phyloP scores from a whole-genome alignment of 2,888 invertebrate species.

The Cantharis rufa region DNA sequence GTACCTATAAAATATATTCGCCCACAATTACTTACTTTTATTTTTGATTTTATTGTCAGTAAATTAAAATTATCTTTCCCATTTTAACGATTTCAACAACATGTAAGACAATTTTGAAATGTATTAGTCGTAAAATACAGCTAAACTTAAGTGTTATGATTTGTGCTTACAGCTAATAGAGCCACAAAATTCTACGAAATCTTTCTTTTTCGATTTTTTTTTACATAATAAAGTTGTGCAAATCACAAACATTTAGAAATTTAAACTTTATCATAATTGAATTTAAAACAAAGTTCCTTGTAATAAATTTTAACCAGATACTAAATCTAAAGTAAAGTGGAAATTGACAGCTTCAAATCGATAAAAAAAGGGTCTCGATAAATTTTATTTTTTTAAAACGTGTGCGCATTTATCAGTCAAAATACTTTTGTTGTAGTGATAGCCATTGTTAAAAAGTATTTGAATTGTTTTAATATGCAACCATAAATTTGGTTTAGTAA shows the following conservation, averaged over 20 bases:
- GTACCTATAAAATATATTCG: conserved; percentile 10
- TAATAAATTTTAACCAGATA: neutral
- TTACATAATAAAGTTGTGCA: neutral
- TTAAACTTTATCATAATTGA: neutral
- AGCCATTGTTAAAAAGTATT: neutral
- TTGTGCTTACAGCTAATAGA: neutral
- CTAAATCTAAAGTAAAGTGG: neutral
- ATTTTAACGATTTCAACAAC: neutral
- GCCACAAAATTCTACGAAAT: neutral
- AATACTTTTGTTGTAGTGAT: neutral
- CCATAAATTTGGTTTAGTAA: neutral
- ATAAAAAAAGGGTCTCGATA: conserved; percentile 2
- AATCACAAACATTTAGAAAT: neutral
- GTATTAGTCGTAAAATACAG: neutral
- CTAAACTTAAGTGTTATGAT: neutral
- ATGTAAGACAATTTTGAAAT: neutral
- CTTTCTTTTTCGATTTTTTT: neutral
- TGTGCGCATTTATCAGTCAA: conserved; percentile 3
- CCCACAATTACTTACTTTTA: conserved; percentile 9
- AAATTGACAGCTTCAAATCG: conserved; percentile 3
- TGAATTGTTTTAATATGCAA: neutral
- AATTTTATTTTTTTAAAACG: neutral
- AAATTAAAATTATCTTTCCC: neutral
- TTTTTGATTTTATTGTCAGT: conserved; percentile 12
- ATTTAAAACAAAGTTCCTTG: neutral